Evolutionary conservation across 2,888 invertebrate genomes (phyloP).

Genomic region (Rugalucina vietnamica): DNA sequence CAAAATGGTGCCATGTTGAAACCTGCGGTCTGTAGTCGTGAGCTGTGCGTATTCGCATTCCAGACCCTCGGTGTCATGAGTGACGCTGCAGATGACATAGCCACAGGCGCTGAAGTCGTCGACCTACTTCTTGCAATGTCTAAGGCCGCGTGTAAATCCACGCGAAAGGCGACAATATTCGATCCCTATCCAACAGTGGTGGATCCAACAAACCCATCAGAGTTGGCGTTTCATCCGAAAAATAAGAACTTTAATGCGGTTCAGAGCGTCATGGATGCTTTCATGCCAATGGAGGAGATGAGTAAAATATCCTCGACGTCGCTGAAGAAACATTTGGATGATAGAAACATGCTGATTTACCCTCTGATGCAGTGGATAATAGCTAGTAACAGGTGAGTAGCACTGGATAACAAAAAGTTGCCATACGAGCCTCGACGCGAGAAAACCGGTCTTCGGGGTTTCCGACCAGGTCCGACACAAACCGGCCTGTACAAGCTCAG

Average conservation of each 20-base stretch:
- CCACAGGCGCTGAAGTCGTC: conserved; percentile 79
- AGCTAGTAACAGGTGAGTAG: conserved; percentile 76
- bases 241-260: conserved; percentile 72
- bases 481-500: too few species aligned
- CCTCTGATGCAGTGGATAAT: conserved; percentile 82
- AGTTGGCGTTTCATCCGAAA: conserved; percentile 77
- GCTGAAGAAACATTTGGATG: conserved; percentile 72
- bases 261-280: conserved; percentile 59
- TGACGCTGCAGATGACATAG: conserved; percentile 78
- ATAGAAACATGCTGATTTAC: conserved; percentile 69
- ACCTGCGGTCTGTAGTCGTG: conserved; percentile 80
- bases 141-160: conserved; percentile 73
- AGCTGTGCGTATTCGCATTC: conserved; percentile 81
- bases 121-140: conserved; percentile 80
- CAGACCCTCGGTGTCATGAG: conserved; percentile 81
- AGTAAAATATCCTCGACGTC: conserved; percentile 52
- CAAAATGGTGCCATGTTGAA: conserved; percentile 81
- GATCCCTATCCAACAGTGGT: conserved; percentile 80
- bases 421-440: too few species aligned
- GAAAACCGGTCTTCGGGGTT: too few species aligned
- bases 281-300: conserved; percentile 75
- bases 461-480: too few species aligned
- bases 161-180: conserved; percentile 73
- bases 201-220: conserved; percentile 71
- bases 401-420: too few species aligned